Conservation (phyloP, 1,140 invertebrate species). For the Tigriopus japonicus region DNA sequence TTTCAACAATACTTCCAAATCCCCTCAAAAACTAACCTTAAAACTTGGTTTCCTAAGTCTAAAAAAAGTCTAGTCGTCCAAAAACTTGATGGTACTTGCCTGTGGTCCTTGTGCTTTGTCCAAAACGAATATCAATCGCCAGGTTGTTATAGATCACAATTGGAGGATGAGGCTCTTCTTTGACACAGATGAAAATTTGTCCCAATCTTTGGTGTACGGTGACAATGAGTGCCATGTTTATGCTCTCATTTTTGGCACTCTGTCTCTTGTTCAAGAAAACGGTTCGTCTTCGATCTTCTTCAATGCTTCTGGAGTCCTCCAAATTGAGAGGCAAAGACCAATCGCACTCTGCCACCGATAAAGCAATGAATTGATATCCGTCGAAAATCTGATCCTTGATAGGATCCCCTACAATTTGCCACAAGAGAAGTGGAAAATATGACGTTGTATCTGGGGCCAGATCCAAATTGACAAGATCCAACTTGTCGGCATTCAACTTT, state of each 20-base stretch:
- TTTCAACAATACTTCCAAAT: no score
- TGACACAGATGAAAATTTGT: constrained; percentile 35
- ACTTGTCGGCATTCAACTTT: no score
- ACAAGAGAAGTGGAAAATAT: constrained; percentile 1
- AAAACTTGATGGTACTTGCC: no score
- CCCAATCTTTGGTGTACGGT: constrained; percentile 25
- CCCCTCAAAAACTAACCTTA: no score
- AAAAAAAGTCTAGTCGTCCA: no score
- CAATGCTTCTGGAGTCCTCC: constrained; percentile 10
- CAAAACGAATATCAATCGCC: not conserved
- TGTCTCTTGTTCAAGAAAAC: constrained; percentile 5
- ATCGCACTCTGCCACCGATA: not conserved
- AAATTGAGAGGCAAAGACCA: not conserved
- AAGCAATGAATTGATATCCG: not conserved
- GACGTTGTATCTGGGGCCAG: no score
- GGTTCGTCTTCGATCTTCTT: not conserved
- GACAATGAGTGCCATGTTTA: constrained; percentile 19
- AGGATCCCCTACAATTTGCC: constrained; percentile 1
- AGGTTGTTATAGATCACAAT: constrained; percentile 33
- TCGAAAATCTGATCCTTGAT: not conserved
- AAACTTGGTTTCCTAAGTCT: no score
- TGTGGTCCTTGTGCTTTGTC: no score
- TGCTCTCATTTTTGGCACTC: not conserved
- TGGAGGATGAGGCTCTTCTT: constrained; percentile 36
- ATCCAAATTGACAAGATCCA: no score